Evolutionary conservation across 2,797 vertebrate species (phyloP), one percentile per base, ranked within the genome.

Genomic region (Macropodus opercularis): DNA sequence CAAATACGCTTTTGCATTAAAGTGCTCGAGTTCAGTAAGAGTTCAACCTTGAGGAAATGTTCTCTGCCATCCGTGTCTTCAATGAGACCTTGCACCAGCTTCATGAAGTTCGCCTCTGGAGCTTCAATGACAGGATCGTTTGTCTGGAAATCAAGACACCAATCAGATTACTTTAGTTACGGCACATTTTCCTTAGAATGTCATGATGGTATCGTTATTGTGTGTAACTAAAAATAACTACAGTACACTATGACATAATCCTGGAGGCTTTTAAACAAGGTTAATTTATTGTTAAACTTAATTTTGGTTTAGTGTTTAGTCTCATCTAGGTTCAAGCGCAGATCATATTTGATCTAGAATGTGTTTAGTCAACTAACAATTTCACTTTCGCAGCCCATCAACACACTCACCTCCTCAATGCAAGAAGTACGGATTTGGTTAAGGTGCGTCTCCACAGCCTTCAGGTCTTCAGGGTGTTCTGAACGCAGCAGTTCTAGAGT

Each of bases 81-180:
- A 19, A 91, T 89, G 14, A 91, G 89, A n/a, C 90, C 89, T 64
- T 91, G 89, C 0, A 92, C 89, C 42, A 92, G 61, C 77, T 90
- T 91, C 89, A 92, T 90, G n/a, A 92, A 92, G 61, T 92, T 91
- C 0, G 85, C 87, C 64, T 92, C 89, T 32, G 90, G 89, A 38
- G 87, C 89, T 61, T 92, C 90, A 49, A 86, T 86, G 1, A 87
- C 84, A 29, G 85, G 80, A 75, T 91, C 89, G 47, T 75, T 90
- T 43, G 87, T 82, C 89, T 90, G 51, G 2, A 55, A 55, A 54
- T 80, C 3, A 65, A 46, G 38, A 62, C 12, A 34, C 7, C 14
- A 56, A 5, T 24, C 6, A 70, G 12, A 35, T 36, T 1, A 44
- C 1, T n/a, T 32, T 1, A 40, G 7, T n/a, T n/a, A n/a, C n/a